Conservation (phyloP, 2,888 invertebrate species). For the Hypomecis punctinalis region DNA sequence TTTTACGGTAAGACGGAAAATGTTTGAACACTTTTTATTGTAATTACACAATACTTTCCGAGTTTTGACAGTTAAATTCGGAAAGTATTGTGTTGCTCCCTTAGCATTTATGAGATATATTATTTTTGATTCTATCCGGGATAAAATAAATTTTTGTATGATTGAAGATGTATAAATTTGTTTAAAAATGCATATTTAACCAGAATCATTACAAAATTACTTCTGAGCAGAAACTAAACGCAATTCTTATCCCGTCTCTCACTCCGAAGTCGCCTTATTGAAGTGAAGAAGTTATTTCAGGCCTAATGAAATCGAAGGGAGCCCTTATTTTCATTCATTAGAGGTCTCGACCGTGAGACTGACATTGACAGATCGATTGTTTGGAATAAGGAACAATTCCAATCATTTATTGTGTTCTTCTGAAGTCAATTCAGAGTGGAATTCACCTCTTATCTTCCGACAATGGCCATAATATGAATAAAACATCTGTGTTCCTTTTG, state of each 20-base stretch:
- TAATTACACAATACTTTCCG: too few relatives aligned
- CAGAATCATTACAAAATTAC: background rate
- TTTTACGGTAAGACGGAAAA: too few relatives aligned
- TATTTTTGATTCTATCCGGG: too few relatives aligned
- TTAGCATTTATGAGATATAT: too few relatives aligned
- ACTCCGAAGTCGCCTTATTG: conserved; percentile 17
- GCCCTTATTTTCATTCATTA: conserved; percentile 49
- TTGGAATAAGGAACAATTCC: conserved; percentile 31
- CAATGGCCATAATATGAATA: conserved; percentile 10
- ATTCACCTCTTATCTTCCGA: conserved; percentile 16
- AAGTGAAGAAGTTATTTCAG: conserved; percentile 47
- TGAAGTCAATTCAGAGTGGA: conserved; percentile 18
- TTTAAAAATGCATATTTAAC: too few relatives aligned
- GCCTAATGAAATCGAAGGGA: conserved; percentile 43
- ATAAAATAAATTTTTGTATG: too few relatives aligned
- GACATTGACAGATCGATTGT: conserved; percentile 60
- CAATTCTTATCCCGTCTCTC: conserved; percentile 4
- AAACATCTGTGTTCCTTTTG: conserved; percentile 4
- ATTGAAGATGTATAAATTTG: too few relatives aligned
- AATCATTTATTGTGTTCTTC: conserved; percentile 30
- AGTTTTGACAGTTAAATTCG: too few relatives aligned
- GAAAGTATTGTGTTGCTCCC: too few relatives aligned
- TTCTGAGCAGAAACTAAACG: background rate
- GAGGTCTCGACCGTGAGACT: conserved; percentile 31
- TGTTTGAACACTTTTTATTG: too few relatives aligned